Conservation (phyloP, 2,888 invertebrate genomes). For the Polydrusus tereticollis region DNA sequence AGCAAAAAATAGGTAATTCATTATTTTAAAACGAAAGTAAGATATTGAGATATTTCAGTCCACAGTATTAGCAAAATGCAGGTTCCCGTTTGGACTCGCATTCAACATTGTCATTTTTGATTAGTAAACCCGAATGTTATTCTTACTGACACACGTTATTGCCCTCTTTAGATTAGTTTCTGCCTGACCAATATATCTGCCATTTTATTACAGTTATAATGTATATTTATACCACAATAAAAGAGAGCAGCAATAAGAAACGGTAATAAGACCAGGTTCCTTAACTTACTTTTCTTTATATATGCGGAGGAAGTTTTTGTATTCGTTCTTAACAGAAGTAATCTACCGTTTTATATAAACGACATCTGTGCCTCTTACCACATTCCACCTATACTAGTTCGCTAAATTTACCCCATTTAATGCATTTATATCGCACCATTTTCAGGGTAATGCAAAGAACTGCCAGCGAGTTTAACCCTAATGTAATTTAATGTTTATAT, state of each 20-base stretch:
- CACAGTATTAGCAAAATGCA: no score
- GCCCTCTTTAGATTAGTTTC: no score
- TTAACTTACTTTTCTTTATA: not conserved
- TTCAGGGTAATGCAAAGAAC: conserved; percentile 9
- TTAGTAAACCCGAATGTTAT: no score
- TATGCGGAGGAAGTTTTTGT: not conserved
- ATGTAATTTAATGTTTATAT: not conserved
- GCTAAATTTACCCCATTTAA: conserved; percentile 10
- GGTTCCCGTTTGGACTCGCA: no score
- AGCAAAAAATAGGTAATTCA: no score
- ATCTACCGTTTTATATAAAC: conserved; percentile 6
- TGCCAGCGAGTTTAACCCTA: not conserved
- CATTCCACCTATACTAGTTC: not conserved
- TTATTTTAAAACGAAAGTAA: no score
- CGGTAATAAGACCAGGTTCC: not conserved
- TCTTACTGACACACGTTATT: no score
- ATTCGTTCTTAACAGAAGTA: conserved; percentile 1
- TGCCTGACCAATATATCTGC: no score
- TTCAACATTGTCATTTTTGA: no score
- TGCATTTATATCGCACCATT: conserved; percentile 17
- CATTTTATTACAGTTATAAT: no score
- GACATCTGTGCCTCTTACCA: not conserved
- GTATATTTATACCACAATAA: not conserved
- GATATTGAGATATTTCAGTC: no score
- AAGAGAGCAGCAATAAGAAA: not conserved